Percentiles rank a stretch among this genome's conserved stretches.
Conservation (phyloP, 2,113 vertebrate genomes). For the Gila orcuttii region DNA sequence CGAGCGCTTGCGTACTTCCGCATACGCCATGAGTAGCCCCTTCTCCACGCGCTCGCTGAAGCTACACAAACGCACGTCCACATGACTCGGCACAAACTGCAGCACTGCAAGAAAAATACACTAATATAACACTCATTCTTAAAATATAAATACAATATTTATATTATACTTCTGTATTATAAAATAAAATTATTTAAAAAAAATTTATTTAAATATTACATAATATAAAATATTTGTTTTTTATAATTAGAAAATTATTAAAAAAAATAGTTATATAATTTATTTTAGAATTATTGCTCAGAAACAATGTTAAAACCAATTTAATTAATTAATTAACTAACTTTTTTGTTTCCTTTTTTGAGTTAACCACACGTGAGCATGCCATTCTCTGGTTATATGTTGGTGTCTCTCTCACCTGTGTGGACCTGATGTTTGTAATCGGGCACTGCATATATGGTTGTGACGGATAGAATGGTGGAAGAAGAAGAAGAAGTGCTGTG, state of each 20-base stretch:
- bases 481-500: slow-evolving; percentile 72
- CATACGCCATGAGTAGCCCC: slow-evolving; percentile 83
- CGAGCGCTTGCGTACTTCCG: slow-evolving; percentile 78
- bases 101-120: slow-evolving; percentile 76
- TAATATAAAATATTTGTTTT: no score
- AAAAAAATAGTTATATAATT: not conserved
- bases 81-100: slow-evolving; percentile 89
- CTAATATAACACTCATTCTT: not conserved
- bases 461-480: slow-evolving; percentile 78
- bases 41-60: slow-evolving; percentile 89
- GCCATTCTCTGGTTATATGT: not conserved
- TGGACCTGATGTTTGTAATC: slow-evolving; percentile 86
- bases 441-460: slow-evolving; percentile 79
- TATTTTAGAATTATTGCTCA: not conserved
- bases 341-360: no score
- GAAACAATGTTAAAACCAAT: no score
- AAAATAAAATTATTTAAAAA: not conserved
- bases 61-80: slow-evolving; percentile 89
- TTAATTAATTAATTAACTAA: no score
- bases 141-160: not conserved
- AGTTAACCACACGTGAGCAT: not conserved
- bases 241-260: no score
- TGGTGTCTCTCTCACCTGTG: slow-evolving; percentile 75
- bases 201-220: not conserved
- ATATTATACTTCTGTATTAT: not conserved